phyloP scores from a whole-genome alignment of 2,113 vertebrate genomes.

The Psammodynastes pulverulentus region DNA sequence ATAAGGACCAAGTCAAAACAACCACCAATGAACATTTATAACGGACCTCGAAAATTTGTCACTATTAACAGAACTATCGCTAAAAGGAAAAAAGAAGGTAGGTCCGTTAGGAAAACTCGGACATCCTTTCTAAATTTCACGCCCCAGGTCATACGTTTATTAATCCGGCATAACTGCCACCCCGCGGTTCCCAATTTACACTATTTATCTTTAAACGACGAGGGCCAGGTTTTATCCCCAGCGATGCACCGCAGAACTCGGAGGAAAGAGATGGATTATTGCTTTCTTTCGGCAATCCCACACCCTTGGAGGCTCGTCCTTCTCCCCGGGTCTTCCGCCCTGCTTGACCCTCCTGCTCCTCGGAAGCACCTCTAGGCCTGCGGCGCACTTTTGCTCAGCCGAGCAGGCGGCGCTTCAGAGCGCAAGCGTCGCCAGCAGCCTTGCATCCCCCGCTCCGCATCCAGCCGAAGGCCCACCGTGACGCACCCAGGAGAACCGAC shows the following conservation, averaged over 20 bases:
- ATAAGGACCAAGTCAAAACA: neutral
- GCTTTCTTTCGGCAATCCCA: neutral
- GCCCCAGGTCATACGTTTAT: too few relatives aligned
- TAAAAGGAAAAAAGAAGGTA: neutral
- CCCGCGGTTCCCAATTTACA: neutral
- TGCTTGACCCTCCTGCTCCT: neutral
- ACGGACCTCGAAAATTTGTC: neutral
- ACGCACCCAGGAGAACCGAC: neutral
- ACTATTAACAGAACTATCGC: neutral
- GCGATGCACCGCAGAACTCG: neutral
- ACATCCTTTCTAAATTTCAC: neutral
- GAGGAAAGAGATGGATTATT: neutral
- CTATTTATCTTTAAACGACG: neutral
- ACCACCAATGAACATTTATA: neutral
- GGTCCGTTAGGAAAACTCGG: neutral
- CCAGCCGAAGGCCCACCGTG: neutral
- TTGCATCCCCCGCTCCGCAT: neutral
- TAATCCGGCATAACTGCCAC: neutral
- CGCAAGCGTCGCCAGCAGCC: neutral
- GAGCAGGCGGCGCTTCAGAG: neutral
- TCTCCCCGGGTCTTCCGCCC: too few relatives aligned
- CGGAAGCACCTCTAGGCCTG: neutral
- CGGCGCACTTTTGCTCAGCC: neutral
- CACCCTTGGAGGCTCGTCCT: neutral
- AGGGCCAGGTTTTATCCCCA: neutral